Evolutionary conservation across 2,888 invertebrate species (phyloP).

Genomic region (Drosophila kanekoi): DNA sequence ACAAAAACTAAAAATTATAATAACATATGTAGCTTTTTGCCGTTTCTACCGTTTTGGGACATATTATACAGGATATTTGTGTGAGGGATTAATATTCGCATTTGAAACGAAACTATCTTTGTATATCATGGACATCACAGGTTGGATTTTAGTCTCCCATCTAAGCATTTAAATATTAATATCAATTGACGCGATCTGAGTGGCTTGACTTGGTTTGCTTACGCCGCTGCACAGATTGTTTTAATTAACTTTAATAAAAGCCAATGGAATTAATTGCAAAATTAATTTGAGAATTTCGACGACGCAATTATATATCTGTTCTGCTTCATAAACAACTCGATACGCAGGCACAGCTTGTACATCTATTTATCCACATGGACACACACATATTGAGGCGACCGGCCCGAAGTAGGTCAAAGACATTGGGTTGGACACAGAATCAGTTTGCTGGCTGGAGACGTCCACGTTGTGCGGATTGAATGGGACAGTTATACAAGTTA

Average conservation of each 20-base stretch:
- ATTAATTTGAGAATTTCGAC: constrained; percentile 50
- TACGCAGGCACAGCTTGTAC: constrained; percentile 23
- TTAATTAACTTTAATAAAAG: constrained; percentile 77
- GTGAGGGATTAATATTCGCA: too few species aligned
- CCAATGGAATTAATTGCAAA: constrained; percentile 74
- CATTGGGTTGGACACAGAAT: constrained; percentile 27
- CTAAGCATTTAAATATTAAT: constrained; percentile 46
- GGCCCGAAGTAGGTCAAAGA: constrained; percentile 63
- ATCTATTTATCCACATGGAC: constrained; percentile 38
- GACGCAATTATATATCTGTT: constrained; percentile 65
- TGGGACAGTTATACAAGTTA: constrained; percentile 28
- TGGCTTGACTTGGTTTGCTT: neutral
- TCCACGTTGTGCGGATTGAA: constrained; percentile 1
- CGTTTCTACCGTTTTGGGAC: too few species aligned
- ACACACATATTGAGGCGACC: constrained; percentile 36
- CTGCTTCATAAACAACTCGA: constrained; percentile 58
- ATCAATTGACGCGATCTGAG: neutral
- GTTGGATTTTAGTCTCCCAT: neutral
- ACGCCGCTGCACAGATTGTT: constrained; percentile 31
- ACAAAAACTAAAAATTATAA: too few species aligned
- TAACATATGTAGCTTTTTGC: too few species aligned
- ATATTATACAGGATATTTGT: too few species aligned
- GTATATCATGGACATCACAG: too few species aligned
- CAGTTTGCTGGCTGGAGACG: constrained; percentile 22
- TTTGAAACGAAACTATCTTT: too few species aligned